A percentile compares a stretch with the other conserved stretches of the same genome.
Conservation (phyloP, 1,140 invertebrate genomes). For the fruit fly (Drosophila melanogaster) region DNA sequence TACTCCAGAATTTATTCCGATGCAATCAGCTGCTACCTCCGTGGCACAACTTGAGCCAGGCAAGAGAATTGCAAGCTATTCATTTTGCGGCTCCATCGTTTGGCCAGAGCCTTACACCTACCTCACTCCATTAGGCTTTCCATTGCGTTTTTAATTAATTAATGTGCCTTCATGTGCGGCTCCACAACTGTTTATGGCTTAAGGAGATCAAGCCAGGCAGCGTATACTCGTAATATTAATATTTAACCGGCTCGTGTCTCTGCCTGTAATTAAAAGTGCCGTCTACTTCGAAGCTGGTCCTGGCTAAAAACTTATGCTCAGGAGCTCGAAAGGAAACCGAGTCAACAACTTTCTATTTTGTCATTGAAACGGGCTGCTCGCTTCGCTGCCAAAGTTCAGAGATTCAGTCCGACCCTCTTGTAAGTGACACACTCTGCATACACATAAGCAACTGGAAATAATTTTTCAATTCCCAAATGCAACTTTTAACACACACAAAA, state of each 20-base stretch:
- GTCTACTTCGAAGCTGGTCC: conserved; percentile 11
- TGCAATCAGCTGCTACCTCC: conserved; percentile 23
- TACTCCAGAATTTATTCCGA: conserved; percentile 9
- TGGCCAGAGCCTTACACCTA: conserved; percentile 14
- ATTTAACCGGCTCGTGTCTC: conserved; percentile 27
- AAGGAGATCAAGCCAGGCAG: conserved; percentile 21
- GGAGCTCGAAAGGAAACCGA: conserved; percentile 69
- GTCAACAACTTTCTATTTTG: conserved; percentile 81
- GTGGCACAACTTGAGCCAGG: conserved; percentile 18
- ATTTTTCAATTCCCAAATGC: conserved; percentile 82
- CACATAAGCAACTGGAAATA: conserved; percentile 77
- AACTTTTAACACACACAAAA: conserved; percentile 69
- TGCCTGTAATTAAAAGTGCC: conserved; percentile 67
- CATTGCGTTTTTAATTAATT: conserved; percentile 43
- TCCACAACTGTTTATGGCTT: conserved; percentile 35
- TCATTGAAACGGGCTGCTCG: conserved; percentile 62
- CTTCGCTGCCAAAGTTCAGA: conserved; percentile 20
- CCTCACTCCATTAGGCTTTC: conserved; percentile 25
- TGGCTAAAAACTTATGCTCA: conserved; percentile 29
- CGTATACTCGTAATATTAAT: conserved; percentile 15
- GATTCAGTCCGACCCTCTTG: conserved; percentile 34
- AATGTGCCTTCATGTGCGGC: conserved; percentile 30
- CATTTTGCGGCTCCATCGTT: conserved; percentile 14
- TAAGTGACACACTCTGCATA: conserved; percentile 77
- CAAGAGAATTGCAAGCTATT: conserved; percentile 15